A percentile compares a stretch with the other conserved stretches of the same genome.
Conservation (phyloP, 2,113 vertebrate genomes). For the Phocoena phocoena region DNA sequence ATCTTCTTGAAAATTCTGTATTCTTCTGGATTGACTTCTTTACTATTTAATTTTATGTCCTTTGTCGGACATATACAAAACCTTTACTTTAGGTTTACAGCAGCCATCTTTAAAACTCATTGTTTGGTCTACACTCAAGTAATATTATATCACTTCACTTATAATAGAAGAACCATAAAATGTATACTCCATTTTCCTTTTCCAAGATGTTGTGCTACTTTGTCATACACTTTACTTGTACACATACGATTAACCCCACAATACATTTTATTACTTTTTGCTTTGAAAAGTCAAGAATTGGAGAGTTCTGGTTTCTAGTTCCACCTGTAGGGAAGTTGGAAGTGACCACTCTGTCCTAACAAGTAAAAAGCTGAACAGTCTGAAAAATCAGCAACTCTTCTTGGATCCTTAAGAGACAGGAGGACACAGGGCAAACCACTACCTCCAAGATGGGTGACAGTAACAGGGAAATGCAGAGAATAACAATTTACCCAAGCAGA, state of each 20-base stretch:
- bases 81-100: not conserved
- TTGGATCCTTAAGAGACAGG: not conserved
- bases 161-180: not conserved
- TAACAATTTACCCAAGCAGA: not conserved
- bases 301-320: not conserved
- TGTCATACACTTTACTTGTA: not conserved
- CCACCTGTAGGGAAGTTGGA: not conserved
- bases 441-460: not conserved
- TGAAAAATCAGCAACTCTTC: not conserved
- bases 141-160: not conserved
- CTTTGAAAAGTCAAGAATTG: not conserved
- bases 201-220: not conserved
- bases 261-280: not conserved
- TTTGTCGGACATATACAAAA: not conserved
- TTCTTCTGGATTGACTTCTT: not conserved
- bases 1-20: not conserved
- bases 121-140: not conserved
- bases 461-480: not conserved
- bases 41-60: not conserved
- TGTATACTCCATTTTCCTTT: not conserved
- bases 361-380: not conserved
- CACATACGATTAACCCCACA: not conserved
- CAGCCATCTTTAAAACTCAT: not conserved
- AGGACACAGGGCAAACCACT: not conserved
- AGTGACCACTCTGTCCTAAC: not conserved